Evolutionary conservation across 2,113 vertebrate genomes (phyloP), one percentile per base, ranked within the genome.

Genomic region (human (Homo sapiens)): DNA sequence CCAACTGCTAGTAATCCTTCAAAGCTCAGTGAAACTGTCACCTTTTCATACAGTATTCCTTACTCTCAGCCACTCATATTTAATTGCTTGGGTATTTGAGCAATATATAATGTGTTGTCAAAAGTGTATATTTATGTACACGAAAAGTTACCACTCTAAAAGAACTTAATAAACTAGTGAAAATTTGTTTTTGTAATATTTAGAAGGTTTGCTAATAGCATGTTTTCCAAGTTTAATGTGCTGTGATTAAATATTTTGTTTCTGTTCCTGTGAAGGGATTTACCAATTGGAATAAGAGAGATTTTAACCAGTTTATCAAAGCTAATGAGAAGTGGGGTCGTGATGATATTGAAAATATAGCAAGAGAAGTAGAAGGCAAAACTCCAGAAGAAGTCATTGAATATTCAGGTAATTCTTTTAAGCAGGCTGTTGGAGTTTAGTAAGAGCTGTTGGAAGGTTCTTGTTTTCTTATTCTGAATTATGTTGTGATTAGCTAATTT

Each of bases 281-380:
- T 98, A 99, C 99, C 57, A 99, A 99, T 98, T 99, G 99, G 99
- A 99, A 99, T 98, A 99, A 99, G 97, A 99, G 99, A 91, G 99
- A 99, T 98, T 99, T 99, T 98, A 99, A 99, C 98, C 99, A 99
- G 98, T 99, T 99, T 98, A 99, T 99, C 97, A 99, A 99, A 98
- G 99, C 99, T 50, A 99, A 99, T 90, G 99, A 99, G 98, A 99
- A 99, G 97, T 99, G 99, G 99, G 99, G 99, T 86, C 98, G 99
- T 97, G 99, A 99, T 97, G 99, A 99, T 97, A 99, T 99, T 89
- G 99, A 99, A 98, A 99, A 99, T 97, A 99, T 99, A 96, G 99
- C 99, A 88, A 99, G 99, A 94, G 99, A 99, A 98, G 99, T 99
- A 3, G 99, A 99, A 98, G 99, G 99, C 0, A 99, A 99, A 99